Evolutionary conservation across 2,113 vertebrate genomes (phyloP).

Genomic region (Petaurus breviceps): DNA sequence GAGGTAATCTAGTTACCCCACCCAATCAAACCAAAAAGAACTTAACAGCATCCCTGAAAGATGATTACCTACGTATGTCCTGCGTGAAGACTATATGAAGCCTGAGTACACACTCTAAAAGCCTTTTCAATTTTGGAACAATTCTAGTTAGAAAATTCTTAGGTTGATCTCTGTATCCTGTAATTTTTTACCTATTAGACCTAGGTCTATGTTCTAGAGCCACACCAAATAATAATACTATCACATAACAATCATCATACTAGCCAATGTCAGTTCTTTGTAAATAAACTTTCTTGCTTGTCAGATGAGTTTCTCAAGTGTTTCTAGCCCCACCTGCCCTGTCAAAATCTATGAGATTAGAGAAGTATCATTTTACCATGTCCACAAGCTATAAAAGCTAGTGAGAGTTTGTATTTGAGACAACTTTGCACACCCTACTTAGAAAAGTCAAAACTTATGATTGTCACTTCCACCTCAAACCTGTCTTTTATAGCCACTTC

Average conservation of each 20-base stretch:
- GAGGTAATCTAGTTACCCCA: not conserved
- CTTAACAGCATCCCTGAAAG: not conserved
- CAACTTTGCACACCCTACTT: not conserved
- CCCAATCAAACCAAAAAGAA: not conserved
- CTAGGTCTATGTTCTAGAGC: not conserved
- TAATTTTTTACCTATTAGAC: not conserved
- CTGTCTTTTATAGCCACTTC: not conserved
- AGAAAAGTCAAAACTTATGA: not conserved
- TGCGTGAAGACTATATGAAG: not conserved
- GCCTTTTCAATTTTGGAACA: not conserved
- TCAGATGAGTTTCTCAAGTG: not conserved
- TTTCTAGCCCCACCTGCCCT: slow-evolving; percentile 1
- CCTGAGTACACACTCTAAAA: not conserved
- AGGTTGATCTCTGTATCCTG: slow-evolving; percentile 5
- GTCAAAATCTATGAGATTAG: not conserved
- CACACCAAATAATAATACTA: not conserved
- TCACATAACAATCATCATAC: slow-evolving; percentile 12
- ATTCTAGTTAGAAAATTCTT: not conserved
- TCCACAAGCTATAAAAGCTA: not conserved
- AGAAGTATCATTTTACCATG: not conserved
- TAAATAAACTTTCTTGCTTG: not conserved
- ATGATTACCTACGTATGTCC: not conserved
- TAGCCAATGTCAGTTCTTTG: slow-evolving; percentile 41
- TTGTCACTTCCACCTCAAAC: not conserved
- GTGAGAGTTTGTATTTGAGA: not conserved